Conservation (phyloP, 1,140 invertebrate species). For the Drosophila tani region DNA sequence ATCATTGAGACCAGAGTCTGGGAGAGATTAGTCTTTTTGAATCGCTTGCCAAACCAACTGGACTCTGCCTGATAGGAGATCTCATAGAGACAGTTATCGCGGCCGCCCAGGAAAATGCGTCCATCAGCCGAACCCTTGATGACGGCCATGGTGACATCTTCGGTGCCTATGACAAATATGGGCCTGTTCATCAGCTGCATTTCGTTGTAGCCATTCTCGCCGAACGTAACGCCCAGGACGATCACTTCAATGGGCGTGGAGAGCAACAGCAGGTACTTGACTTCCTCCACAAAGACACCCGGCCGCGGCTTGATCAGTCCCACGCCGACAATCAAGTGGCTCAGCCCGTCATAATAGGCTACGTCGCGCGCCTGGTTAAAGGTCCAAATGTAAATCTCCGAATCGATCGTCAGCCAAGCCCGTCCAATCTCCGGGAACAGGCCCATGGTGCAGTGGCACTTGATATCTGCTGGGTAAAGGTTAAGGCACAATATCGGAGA, state of each 20-base stretch:
- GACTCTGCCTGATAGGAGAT: constrained; percentile 96
- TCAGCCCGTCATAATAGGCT: constrained; percentile 96
- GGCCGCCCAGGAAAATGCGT: constrained; percentile 97
- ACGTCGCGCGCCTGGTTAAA: constrained; percentile 96
- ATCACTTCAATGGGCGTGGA: constrained; percentile 97
- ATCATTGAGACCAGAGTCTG: constrained; percentile 94
- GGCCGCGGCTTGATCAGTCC: constrained; percentile 94
- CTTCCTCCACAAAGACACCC: constrained; percentile 94
- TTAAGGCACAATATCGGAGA: not conserved
- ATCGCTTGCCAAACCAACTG: constrained; percentile 97
- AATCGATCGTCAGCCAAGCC: constrained; percentile 99
- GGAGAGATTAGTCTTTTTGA: constrained; percentile 97
- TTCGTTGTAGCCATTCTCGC: constrained; percentile 87
- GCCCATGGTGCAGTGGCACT: constrained; percentile 98
- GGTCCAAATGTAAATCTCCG: constrained; percentile 97
- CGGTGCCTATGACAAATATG: constrained; percentile 96
- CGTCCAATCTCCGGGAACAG: constrained; percentile 97
- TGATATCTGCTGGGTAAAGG: constrained; percentile 89
- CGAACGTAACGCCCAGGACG: constrained; percentile 87
- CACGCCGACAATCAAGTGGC: constrained; percentile 95
- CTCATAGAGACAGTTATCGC: constrained; percentile 98
- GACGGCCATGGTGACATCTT: constrained; percentile 94
- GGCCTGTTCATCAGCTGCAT: constrained; percentile 97
- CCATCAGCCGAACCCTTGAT: constrained; percentile 93
- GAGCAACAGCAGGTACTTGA: constrained; percentile 96